Evolutionary conservation across 92 coral and sea anemone species (phyloP).

Genomic region (Micromussa lordhowensis): DNA sequence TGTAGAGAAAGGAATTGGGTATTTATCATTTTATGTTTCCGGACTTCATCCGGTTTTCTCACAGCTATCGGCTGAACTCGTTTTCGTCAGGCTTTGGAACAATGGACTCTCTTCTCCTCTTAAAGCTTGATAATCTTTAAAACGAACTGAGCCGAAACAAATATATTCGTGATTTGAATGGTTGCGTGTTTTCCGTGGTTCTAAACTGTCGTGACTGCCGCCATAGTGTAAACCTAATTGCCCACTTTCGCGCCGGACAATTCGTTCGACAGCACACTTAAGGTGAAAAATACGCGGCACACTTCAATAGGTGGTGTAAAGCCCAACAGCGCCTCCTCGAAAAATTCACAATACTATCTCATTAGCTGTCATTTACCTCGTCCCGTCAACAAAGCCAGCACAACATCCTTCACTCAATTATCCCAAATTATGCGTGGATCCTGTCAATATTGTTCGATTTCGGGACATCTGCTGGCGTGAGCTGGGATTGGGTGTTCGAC

Average conservation of each 20-base stretch:
- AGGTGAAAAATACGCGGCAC: slow-evolving; percentile 21
- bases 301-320: slow-evolving; percentile 33
- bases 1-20: slow-evolving; percentile 58
- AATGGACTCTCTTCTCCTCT: slow-evolving; percentile 10
- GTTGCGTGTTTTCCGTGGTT: slow-evolving; percentile 32
- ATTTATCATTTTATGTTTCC: slow-evolving; percentile 73
- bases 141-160: slow-evolving; percentile 45
- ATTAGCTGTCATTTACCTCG: slow-evolving; percentile 80
- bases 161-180: slow-evolving; percentile 41
- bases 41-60: slow-evolving; percentile 76
- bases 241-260: slow-evolving; percentile 35
- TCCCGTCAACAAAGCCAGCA: slow-evolving; percentile 76
- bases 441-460: slow-evolving; percentile 98
- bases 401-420: slow-evolving; percentile 91
- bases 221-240: slow-evolving; percentile 20
- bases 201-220: slow-evolving; percentile 34
- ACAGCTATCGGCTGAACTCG: slow-evolving; percentile 36
- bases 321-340: slow-evolving; percentile 55
- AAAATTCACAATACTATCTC: slow-evolving; percentile 68
- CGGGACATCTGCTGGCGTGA: slow-evolving; percentile 95
- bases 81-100: slow-evolving; percentile 32
- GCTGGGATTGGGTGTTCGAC: slow-evolving; percentile 85
- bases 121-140: slow-evolving; percentile 27
- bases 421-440: slow-evolving; percentile 87
- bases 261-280: slow-evolving; percentile 38